These are phyloP conservation scores for Intellagama lesueurii DNA, from an alignment of 2,797 vertebrate species.

Conservation along the genomic window DNA sequence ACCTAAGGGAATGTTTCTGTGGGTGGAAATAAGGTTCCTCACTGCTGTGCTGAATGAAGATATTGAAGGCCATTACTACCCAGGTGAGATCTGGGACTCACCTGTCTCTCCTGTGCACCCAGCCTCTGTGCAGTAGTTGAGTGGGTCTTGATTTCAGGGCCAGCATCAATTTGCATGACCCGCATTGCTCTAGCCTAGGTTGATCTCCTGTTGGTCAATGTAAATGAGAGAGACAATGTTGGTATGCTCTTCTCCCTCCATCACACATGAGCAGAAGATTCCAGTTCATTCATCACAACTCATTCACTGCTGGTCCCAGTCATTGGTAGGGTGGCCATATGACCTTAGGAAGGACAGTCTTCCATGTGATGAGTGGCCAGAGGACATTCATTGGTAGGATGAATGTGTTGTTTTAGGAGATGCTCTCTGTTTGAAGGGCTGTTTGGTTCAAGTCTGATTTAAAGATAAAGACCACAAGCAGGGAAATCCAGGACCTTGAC, in stretches of 20 bases:
- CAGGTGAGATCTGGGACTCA: background rate
- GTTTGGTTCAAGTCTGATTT: no score
- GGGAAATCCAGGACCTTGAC: no score
- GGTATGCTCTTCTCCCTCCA: background rate
- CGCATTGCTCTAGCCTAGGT: background rate
- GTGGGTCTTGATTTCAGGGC: background rate
- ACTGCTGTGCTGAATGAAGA: background rate
- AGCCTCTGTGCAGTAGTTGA: background rate
- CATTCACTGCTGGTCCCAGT: no score
- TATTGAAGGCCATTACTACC: background rate
- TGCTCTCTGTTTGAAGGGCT: no score
- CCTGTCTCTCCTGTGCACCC: background rate
- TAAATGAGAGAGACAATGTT: background rate
- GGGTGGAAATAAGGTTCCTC: background rate
- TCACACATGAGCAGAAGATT: background rate
- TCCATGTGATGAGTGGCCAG: no score
- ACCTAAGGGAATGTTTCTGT: background rate
- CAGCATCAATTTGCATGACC: background rate
- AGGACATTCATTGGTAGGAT: no score
- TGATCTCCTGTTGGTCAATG: background rate
- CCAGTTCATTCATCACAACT: background rate
- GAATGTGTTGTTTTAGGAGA: no score
- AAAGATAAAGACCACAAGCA: no score
- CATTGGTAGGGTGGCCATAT: no score
- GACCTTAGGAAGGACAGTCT: no score